Evolutionary conservation across 2,113 vertebrate species (phyloP), one percentile per base, ranked within the genome.

Genomic region (Bubo bubo): DNA sequence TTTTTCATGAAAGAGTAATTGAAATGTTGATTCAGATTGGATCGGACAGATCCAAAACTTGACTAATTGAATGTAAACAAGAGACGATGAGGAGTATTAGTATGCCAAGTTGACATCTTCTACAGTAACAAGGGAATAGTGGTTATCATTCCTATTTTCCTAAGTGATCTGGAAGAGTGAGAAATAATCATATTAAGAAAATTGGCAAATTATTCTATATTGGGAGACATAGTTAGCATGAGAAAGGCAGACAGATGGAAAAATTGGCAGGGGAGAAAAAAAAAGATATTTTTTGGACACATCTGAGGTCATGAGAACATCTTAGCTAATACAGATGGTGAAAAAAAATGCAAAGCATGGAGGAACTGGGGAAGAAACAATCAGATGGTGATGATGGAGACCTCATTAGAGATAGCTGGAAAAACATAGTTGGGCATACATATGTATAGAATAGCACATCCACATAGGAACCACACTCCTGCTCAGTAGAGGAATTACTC

Each of bases 21-120:
- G 83, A 94, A 95, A 95, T 84, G 64, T 81, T 91, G 77, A 81
- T 92, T 89, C 55, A 81, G 60, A 95, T 84, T 75, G 64, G 27
- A 86, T 68, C 85, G 76, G 91, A 89, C 83, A 75, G n/a, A 71
- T 64, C 30, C 43, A 63, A 95, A 96, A 63, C 23, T 60, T 74
- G 76, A 52, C 43, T 88, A 95, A 95, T 43, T 67, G 41, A 90
- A 86, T 49, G 35, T 59, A 94, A 97, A 92, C 88, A 81, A 72
- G 80, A 71, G 41, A 82, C 3, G 2, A 83, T 13, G 55, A 88
- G 41, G 11, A 91, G n/a, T 8, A 62, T 32, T 30, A 77, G 17
- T 12, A 26, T 67, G 64, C 68, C 68, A 86, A 55, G 30, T 45
- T 86, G 50, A 55, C 64, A 49, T 49, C 52, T 66, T 86, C 30